Percentiles rank a stretch among this genome's conserved stretches.
These are phyloP conservation scores for Phasia obesa DNA, from an alignment of 2,888 invertebrate species.

Conservation along the genomic window DNA sequence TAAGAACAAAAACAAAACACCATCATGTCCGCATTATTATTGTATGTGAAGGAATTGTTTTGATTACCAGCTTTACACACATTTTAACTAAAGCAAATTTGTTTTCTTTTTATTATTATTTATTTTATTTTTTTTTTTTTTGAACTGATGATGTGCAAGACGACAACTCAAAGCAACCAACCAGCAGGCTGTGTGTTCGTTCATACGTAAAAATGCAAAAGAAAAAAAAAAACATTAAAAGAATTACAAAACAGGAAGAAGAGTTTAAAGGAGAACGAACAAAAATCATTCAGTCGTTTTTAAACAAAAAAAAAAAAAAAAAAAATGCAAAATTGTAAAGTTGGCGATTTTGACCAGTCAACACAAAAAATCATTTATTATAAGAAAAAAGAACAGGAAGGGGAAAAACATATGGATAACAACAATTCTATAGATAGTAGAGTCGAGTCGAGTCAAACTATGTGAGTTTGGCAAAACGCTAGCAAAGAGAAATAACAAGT, in stretches of 20 bases:
- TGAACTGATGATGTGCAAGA: slow-evolving; percentile 16
- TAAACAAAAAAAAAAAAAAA: slow-evolving; percentile 7
- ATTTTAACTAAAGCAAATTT: slow-evolving; percentile 58
- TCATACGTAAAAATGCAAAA: neutral
- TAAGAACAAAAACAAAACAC: neutral
- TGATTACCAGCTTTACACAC: slow-evolving; percentile 61
- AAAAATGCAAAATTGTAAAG: slow-evolving; percentile 34
- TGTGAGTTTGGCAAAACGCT: neutral
- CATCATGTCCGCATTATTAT: slow-evolving; percentile 15
- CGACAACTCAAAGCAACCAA: slow-evolving; percentile 16
- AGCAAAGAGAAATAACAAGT: neutral
- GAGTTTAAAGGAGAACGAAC: slow-evolving; percentile 12
- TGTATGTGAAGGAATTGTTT: slow-evolving; percentile 47
- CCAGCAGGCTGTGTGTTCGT: slow-evolving; percentile 13
- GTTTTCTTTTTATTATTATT: neutral
- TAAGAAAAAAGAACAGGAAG: neutral
- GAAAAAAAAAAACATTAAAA: neutral
- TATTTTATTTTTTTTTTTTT: no score
- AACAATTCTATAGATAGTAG: neutral
- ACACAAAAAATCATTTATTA: neutral
- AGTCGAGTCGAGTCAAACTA: neutral
- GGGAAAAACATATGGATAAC: neutral
- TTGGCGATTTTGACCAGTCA: slow-evolving; percentile 42
- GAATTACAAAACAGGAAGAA: slow-evolving; percentile 15
- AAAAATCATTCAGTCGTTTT: slow-evolving; percentile 30